A percentile compares a stretch with the other conserved stretches of the same genome.
Conservation (phyloP, 2,797 vertebrate genomes). For the Hylomyscus alleni region DNA sequence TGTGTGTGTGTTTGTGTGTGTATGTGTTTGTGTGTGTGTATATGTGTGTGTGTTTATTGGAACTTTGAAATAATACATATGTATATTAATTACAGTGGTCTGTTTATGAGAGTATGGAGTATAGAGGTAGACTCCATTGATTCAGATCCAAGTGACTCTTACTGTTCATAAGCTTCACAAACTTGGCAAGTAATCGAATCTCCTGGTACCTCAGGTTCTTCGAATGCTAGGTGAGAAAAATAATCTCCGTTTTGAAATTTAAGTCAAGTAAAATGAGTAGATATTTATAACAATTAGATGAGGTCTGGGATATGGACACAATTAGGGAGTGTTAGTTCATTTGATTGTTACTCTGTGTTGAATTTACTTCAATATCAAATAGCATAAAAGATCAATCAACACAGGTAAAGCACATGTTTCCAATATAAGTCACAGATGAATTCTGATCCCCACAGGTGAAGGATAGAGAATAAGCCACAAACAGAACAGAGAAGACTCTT, state of each 20-base stretch:
- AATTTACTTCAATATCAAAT: constrained; percentile 5
- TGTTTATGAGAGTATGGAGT: neutral
- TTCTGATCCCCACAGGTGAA: neutral
- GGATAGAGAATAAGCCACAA: neutral
- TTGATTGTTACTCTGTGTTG: neutral
- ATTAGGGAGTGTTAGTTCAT: neutral
- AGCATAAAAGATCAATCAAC: constrained; percentile 32
- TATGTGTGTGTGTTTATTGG: neutral
- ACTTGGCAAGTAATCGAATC: neutral
- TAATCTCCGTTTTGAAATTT: neutral
- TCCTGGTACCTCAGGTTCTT: neutral
- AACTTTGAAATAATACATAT: neutral
- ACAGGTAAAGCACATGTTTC: neutral
- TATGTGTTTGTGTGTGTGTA: no score
- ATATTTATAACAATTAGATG: neutral
- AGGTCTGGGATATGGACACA: neutral
- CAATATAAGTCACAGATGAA: constrained; percentile 17
- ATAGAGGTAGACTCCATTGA: neutral
- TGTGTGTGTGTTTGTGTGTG: no score
- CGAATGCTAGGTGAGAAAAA: neutral
- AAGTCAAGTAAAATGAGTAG: neutral
- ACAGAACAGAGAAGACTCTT: neutral
- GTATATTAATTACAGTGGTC: neutral
- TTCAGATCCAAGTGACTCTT: neutral
- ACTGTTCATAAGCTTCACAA: neutral